Evolutionary conservation across 2,797 vertebrate genomes (phyloP).

Genomic region (Simalia tracyae): DNA sequence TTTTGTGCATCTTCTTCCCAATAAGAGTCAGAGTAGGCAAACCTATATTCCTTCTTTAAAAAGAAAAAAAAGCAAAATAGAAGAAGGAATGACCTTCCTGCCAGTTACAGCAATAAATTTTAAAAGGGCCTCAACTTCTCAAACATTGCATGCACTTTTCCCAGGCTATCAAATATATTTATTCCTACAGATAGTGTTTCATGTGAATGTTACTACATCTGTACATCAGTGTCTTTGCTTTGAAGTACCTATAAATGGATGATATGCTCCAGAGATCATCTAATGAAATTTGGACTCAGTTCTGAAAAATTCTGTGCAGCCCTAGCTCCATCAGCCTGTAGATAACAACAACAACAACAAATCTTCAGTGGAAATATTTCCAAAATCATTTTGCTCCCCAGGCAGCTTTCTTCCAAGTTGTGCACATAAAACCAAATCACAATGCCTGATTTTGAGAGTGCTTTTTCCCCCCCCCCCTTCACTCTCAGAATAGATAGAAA

Average conservation of each 20-base stretch:
- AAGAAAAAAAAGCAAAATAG: too few relatives aligned
- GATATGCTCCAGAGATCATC: constrained; percentile 1
- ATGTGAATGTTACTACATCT: not conserved
- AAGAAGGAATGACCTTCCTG: too few relatives aligned
- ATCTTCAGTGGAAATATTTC: not conserved
- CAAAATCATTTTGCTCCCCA: constrained; percentile 10
- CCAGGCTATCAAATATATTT: not conserved
- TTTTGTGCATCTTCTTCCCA: too few relatives aligned
- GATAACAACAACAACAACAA: not conserved
- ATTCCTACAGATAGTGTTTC: not conserved
- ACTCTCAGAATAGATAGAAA: not conserved
- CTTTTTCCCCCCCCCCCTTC: not conserved
- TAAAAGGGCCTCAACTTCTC: not conserved
- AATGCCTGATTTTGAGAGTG: not conserved
- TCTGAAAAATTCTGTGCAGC: not conserved
- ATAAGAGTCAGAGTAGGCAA: too few relatives aligned
- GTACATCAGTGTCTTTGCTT: not conserved
- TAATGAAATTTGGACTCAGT: constrained; percentile 17
- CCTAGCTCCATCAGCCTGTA: not conserved
- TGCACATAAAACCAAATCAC: constrained; percentile 15
- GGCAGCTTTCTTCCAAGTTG: constrained; percentile 13
- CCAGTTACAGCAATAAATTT: not conserved
- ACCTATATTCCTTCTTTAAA: too few relatives aligned
- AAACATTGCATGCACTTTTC: not conserved
- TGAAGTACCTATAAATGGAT: not conserved